Evolutionary conservation across 2,797 vertebrate species (phyloP).

Genomic region (Orestias chungarensis): DNA sequence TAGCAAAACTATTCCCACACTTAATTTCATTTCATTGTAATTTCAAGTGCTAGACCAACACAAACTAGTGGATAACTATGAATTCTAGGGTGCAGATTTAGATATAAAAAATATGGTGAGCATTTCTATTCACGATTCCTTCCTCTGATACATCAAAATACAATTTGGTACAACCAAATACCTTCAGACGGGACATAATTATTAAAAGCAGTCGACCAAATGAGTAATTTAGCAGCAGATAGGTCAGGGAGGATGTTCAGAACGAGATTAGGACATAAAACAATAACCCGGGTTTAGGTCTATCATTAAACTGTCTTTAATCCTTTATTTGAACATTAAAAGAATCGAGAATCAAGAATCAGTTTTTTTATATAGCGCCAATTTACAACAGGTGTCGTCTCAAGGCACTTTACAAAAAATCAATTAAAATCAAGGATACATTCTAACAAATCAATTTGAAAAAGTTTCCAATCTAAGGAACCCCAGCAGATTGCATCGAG

Average conservation of each 20-base stretch:
- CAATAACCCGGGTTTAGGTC: neutral
- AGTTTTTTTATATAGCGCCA: too few species aligned
- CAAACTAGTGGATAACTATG: neutral
- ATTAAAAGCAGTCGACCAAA: neutral
- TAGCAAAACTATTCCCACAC: too few species aligned
- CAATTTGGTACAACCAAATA: neutral
- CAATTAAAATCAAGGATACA: too few species aligned
- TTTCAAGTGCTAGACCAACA: too few species aligned
- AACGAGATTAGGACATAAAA: neutral
- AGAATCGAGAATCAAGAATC: too few species aligned
- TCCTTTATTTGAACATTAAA: neutral
- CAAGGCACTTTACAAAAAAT: too few species aligned
- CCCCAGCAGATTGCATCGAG: too few species aligned
- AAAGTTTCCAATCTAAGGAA: too few species aligned
- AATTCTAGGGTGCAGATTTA: neutral
- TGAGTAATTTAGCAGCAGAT: neutral
- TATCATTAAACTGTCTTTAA: neutral
- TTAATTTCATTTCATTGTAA: too few species aligned
- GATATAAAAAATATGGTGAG: neutral
- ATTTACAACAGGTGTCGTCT: too few species aligned
- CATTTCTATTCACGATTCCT: neutral
- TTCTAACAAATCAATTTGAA: too few species aligned
- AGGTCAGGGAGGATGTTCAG: neutral
- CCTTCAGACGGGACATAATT: neutral
- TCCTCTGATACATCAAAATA: neutral